These are phyloP conservation scores for Ophraella communa DNA, from an alignment of 2,888 invertebrate genomes.

Conservation along the genomic window DNA sequence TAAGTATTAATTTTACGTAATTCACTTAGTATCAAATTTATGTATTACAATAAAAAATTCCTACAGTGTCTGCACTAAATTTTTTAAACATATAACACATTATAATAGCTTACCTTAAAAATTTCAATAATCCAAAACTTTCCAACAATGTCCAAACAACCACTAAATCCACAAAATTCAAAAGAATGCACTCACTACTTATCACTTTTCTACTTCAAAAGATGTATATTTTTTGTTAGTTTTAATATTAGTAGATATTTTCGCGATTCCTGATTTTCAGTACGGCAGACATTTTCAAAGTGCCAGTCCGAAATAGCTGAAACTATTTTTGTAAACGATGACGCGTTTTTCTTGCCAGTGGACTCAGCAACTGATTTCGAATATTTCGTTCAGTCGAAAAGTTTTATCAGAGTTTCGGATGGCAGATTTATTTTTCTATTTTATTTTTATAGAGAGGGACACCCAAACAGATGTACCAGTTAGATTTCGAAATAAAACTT, in stretches of 20 bases:
- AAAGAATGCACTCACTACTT: background rate
- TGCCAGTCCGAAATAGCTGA: slow-evolving; percentile 48
- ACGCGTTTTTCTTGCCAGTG: slow-evolving; percentile 33
- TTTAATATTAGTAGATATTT: slow-evolving; percentile 22
- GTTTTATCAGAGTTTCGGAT: slow-evolving; percentile 16
- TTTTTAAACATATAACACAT: background rate
- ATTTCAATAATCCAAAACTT: background rate
- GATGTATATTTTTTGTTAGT: too few species aligned
- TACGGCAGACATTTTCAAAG: slow-evolving; percentile 45
- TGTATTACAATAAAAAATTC: too few species aligned
- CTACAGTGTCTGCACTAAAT: too few species aligned
- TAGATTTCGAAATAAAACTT: too few species aligned
- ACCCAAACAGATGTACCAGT: background rate
- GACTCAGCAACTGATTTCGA: slow-evolving; percentile 37
- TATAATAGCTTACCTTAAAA: background rate
- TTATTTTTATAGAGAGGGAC: background rate
- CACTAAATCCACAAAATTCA: background rate
- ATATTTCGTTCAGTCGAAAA: slow-evolving; percentile 32
- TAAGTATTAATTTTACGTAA: too few species aligned
- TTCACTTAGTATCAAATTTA: too few species aligned
- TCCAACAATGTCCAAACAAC: background rate
- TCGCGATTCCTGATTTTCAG: slow-evolving; percentile 42
- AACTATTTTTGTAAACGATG: slow-evolving; percentile 44
- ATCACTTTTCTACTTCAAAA: background rate
- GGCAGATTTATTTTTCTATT: background rate